phyloP scores from a whole-genome alignment of 2,888 invertebrate species.

The Apotomis turbidana region DNA sequence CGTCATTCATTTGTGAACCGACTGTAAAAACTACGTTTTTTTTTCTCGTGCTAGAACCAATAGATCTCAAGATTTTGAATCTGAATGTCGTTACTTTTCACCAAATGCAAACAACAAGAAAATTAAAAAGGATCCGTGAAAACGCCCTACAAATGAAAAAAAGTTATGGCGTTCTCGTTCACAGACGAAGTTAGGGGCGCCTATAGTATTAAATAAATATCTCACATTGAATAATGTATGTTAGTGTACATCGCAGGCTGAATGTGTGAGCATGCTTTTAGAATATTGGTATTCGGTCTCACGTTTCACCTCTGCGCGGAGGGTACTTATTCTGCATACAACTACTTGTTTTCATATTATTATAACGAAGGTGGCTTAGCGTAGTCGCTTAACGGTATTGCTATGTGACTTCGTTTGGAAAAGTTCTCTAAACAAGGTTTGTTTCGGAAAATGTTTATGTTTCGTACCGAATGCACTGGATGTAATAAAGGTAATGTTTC shows the following conservation, averaged over 20 bases:
- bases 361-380: slow-evolving; percentile 21
- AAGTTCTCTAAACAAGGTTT: slow-evolving; percentile 1
- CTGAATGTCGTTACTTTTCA: too few species aligned
- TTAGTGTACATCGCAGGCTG: slow-evolving; percentile 37
- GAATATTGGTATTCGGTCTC: slow-evolving; percentile 48
- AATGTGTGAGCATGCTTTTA: slow-evolving; percentile 47
- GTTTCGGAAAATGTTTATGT: slow-evolving; percentile 9
- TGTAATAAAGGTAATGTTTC: neutral
- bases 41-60: too few species aligned
- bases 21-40: too few species aligned
- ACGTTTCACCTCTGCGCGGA: slow-evolving; percentile 41
- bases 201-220: slow-evolving; percentile 38
- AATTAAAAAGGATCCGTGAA: too few species aligned
- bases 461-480: neutral
- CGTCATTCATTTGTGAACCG: too few species aligned
- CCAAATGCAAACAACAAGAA: too few species aligned
- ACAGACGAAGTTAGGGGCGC: too few species aligned
- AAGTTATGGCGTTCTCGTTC: too few species aligned
- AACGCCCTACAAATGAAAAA: too few species aligned
- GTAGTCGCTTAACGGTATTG: slow-evolving; percentile 24
- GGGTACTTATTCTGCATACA: slow-evolving; percentile 43
- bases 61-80: too few species aligned
- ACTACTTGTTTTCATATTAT: slow-evolving; percentile 44
- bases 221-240: slow-evolving; percentile 41
- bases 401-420: slow-evolving; percentile 14